Conservation (phyloP, 2,113 vertebrate genomes). For the Urocynchramus pylzowi region DNA sequence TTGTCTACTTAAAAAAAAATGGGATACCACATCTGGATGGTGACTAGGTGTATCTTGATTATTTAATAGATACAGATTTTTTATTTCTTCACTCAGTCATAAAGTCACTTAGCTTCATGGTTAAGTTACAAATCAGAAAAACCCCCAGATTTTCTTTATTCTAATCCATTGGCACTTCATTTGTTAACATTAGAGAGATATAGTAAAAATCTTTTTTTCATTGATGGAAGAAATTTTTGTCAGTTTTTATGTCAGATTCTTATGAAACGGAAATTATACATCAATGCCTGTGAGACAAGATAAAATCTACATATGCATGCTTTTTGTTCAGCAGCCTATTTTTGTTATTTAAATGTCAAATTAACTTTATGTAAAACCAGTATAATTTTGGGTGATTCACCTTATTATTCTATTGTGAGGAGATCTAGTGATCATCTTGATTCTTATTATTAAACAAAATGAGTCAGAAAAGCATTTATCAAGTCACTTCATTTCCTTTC, state of each 20-base stretch:
- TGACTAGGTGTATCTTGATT: neutral
- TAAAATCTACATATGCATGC: neutral
- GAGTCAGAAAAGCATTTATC: neutral
- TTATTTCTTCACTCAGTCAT: neutral
- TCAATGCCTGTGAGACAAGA: neutral
- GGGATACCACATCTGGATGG: neutral
- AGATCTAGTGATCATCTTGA: neutral
- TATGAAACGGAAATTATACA: neutral
- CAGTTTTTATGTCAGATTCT: neutral
- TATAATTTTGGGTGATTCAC: conserved; percentile 26
- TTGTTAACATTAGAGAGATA: neutral
- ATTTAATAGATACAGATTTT: neutral
- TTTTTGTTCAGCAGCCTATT: neutral
- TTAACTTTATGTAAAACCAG: neutral
- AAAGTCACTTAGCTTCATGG: neutral
- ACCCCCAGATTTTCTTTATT: fast-evolving
- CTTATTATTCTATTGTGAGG: conserved; percentile 9
- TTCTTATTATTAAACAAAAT: conserved; percentile 29
- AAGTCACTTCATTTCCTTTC: neutral
- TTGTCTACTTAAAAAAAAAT: neutral
- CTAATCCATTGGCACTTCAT: neutral
- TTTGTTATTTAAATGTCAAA: conserved; percentile 5
- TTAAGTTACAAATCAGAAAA: neutral
- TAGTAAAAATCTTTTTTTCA: neutral
- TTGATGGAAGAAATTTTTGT: neutral